Evolutionary conservation across 2,113 vertebrate genomes (phyloP).

Genomic region (Salvelinus sp.): DNA sequence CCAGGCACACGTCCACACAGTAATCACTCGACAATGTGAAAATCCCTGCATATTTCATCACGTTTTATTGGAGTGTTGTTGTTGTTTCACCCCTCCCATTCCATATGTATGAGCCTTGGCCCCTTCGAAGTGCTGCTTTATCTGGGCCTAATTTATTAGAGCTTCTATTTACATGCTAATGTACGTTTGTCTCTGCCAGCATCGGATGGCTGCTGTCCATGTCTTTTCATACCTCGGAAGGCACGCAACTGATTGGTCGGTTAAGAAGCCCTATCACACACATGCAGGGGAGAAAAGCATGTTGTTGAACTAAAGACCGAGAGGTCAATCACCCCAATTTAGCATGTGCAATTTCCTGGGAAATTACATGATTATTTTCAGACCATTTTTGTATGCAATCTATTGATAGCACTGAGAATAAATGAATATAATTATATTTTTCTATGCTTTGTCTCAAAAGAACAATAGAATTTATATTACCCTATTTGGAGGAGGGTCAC

Average conservation of each 20-base stretch:
- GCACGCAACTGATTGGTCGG: neutral
- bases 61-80: neutral
- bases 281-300: neutral
- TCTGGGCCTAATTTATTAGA: constrained; percentile 34
- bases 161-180: constrained; percentile 33
- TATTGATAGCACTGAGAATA: neutral
- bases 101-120: neutral
- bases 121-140: constrained; percentile 7
- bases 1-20: too few species aligned
- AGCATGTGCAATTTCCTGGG: neutral
- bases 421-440: neutral
- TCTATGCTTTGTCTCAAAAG: neutral
- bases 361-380: neutral
- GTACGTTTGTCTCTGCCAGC: constrained; percentile 21
- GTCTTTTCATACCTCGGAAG: constrained; percentile 16
- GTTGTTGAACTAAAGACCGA: neutral
- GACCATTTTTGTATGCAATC: neutral
- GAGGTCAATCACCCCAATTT: constrained; percentile 1
- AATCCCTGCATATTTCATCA: neutral
- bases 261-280: constrained; percentile 22
- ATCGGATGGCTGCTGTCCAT: constrained; percentile 3
- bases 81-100: constrained; percentile 7
- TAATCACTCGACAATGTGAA: too few species aligned
- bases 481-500: neutral
- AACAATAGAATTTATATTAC: neutral